Evolutionary conservation across 2,888 invertebrate genomes (phyloP).

Genomic region (Tenthredo livida): DNA sequence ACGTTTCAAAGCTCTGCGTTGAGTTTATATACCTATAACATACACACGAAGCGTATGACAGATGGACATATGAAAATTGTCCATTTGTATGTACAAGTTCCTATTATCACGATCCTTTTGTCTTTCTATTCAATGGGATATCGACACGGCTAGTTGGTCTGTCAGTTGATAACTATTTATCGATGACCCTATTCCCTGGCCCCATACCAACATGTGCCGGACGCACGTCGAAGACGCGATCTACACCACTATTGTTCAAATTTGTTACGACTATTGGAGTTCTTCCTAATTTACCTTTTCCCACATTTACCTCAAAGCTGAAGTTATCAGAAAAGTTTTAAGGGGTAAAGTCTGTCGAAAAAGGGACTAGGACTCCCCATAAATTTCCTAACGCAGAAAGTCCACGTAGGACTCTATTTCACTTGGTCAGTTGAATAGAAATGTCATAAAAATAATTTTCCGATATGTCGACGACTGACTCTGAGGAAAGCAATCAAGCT

Average conservation of each 20-base stretch:
- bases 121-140: conserved; percentile 8
- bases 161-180: conserved; percentile 45
- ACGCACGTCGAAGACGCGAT: neutral
- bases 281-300: neutral
- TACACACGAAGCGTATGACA: neutral
- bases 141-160: neutral
- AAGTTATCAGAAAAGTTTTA: neutral
- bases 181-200: conserved; percentile 8
- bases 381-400: neutral
- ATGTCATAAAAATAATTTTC: neutral
- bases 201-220: neutral
- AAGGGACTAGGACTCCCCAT: neutral
- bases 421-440: neutral
- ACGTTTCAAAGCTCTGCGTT: neutral
- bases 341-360: neutral
- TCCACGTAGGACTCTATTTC: neutral
- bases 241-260: neutral
- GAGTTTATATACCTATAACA: no score
- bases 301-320: neutral
- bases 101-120: neutral
- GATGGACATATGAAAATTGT: neutral
- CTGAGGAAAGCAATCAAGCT: neutral
- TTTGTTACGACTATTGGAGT: neutral
- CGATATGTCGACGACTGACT: conserved; percentile 15
- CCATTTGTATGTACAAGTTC: conserved; percentile 12